Evolutionary conservation across 2,888 invertebrate species (phyloP), one percentile per base, ranked within the genome.

Genomic region (Papilio gigon): DNA sequence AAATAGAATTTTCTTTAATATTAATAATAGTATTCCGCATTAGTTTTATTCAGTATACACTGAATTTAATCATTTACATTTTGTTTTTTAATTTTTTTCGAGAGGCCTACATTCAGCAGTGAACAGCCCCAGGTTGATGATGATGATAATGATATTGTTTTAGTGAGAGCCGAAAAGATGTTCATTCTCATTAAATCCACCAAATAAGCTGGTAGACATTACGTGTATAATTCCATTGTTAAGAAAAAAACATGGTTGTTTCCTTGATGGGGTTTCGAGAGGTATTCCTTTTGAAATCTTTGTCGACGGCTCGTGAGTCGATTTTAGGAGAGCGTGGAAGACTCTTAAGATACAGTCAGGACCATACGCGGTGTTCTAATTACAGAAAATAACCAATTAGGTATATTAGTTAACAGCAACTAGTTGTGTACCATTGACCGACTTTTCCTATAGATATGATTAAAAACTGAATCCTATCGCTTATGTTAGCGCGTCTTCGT

Each of bases 311-410:
- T 42, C 12, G 20, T 14, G 17, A 63, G 47, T 33, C 17, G 53
- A 37, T 56, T 53, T 65, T 58, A 27, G 40, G 20, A 56, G 30
- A 64, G 50, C 35, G 30, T 40, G 14, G 30, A 59, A 44, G 66
- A 27, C 40, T 37, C 35, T 50, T 47, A 47, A 25, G 35, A n/a
- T n/a, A n/a, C n/a, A n/a, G n/a, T n/a, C n/a, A n/a, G n/a, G n/a
- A n/a, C n/a, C n/a, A n/a, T n/a, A n/a, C n/a, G n/a, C n/a, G n/a
- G n/a, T n/a, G n/a, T n/a, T n/a, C n/a, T n/a, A n/a, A n/a, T n/a
- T n/a, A n/a, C n/a, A n/a, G n/a, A n/a, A n/a, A n/a, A n/a, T n/a
- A n/a, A n/a, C n/a, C n/a, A n/a, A n/a, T n/a, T n/a, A n/a, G n/a
- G n/a, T n/a, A n/a, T n/a, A n/a, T n/a, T n/a, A n/a, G n/a, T n/a